Conservation (phyloP, 2,888 invertebrate species). For the Acrobasis repandana region DNA sequence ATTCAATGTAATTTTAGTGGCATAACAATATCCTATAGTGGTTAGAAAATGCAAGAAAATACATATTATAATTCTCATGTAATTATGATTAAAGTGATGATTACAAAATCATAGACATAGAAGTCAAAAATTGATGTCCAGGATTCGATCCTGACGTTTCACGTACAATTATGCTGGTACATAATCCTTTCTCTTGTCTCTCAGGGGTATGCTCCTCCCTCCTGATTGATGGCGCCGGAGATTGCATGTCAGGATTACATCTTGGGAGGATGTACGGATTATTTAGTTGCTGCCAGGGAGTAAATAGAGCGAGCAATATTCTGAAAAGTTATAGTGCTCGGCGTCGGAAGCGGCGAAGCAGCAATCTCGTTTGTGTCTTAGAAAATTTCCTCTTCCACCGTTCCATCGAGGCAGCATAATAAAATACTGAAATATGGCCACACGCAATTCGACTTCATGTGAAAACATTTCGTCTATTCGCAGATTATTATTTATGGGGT, state of each 20-base stretch:
- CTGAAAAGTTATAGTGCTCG: conserved; percentile 45
- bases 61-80: no score
- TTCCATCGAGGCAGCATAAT: conserved; percentile 25
- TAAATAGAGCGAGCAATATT: conserved; percentile 64
- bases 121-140: conserved; percentile 8
- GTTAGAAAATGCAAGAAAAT: no score
- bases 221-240: conserved; percentile 77
- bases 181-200: conserved; percentile 21
- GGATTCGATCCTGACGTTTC: conserved; percentile 31
- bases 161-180: conserved; percentile 23
- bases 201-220: conserved; percentile 11
- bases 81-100: no score
- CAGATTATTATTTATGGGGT: not conserved
- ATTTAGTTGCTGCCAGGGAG: conserved; percentile 66
- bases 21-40: no score
- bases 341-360: conserved; percentile 36
- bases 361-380: conserved; percentile 44
- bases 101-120: no score
- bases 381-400: conserved; percentile 36
- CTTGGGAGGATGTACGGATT: conserved; percentile 75
- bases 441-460: conserved; percentile 12
- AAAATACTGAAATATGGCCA: conserved; percentile 22
- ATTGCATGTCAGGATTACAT: conserved; percentile 80
- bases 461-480: conserved; percentile 2
- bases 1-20: no score